Conservation (phyloP, 2,888 invertebrate genomes). For the Lithosia quadra region DNA sequence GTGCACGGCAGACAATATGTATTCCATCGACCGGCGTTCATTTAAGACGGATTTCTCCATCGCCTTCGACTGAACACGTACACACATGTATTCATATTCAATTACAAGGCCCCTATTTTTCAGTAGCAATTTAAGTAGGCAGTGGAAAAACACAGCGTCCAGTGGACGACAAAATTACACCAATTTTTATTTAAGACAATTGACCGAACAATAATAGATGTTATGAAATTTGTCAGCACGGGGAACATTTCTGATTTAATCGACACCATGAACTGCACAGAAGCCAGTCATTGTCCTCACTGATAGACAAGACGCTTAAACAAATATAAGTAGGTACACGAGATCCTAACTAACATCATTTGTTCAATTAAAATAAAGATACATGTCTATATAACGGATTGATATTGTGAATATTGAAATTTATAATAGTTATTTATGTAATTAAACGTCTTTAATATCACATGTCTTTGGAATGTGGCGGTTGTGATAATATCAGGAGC, state of each 20-base stretch:
- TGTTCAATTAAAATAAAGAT: slow-evolving; percentile 3
- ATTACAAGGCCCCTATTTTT: slow-evolving; percentile 8
- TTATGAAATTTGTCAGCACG: slow-evolving; percentile 13
- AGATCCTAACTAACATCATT: slow-evolving; percentile 12
- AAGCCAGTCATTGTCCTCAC: slow-evolving; percentile 1
- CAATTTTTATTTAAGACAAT: slow-evolving; percentile 20
- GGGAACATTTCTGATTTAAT: slow-evolving; percentile 5
- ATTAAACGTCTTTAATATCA: slow-evolving; percentile 3
- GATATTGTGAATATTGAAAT: slow-evolving; percentile 9
- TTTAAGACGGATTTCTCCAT: slow-evolving; percentile 98
- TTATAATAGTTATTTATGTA: slow-evolving; percentile 3
- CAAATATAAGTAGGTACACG: not conserved
- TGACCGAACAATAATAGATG: slow-evolving; percentile 11
- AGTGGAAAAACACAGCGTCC: slow-evolving; percentile 9
- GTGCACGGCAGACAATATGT: slow-evolving; percentile 97
- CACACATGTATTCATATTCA: slow-evolving; percentile 33
- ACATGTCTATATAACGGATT: slow-evolving; percentile 3
- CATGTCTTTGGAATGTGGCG: not conserved
- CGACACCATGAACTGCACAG: slow-evolving; percentile 1
- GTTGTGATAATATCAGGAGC: not conserved
- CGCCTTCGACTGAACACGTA: slow-evolving; percentile 90
- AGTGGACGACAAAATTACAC: slow-evolving; percentile 15
- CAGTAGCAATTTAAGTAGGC: not conserved
- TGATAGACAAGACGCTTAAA: slow-evolving; percentile 1
- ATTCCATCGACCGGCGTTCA: slow-evolving; percentile 95